Percentiles rank a stretch among this genome's conserved stretches.
phyloP scores from a whole-genome alignment of 2,797 vertebrate genomes.

The Petrocephalus schoutedeni region DNA sequence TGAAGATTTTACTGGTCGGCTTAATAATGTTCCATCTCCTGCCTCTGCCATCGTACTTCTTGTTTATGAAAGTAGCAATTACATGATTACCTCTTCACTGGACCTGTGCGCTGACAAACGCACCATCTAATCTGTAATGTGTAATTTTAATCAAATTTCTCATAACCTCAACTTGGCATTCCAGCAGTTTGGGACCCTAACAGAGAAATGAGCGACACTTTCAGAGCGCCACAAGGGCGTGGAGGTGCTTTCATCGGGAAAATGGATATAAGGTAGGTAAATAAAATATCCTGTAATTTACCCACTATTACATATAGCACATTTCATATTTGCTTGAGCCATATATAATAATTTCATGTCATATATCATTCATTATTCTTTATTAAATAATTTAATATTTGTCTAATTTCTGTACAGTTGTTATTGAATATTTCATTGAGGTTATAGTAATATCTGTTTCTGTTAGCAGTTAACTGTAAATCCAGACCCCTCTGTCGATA shows the following conservation, averaged over 20 bases:
- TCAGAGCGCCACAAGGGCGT: slow-evolving; percentile 38
- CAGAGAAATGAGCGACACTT: slow-evolving; percentile 24
- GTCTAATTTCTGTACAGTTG: not conserved
- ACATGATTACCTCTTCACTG: slow-evolving; percentile 60
- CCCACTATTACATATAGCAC: not conserved
- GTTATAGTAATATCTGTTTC: not conserved
- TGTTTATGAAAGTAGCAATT: slow-evolving; percentile 70
- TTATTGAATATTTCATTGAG: not conserved
- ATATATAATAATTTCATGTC: not conserved
- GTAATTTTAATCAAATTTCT: slow-evolving; percentile 66
- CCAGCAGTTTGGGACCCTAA: slow-evolving; percentile 51
- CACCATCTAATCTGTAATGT: slow-evolving; percentile 41
- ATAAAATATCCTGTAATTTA: not conserved
- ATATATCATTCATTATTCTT: not conserved
- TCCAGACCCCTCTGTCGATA: not conserved
- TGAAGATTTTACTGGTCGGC: slow-evolving; percentile 48
- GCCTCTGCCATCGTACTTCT: slow-evolving; percentile 56
- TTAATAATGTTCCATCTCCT: slow-evolving; percentile 29
- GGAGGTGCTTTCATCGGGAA: slow-evolving; percentile 36
- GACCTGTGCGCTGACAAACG: slow-evolving; percentile 43
- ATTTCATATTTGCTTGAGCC: not conserved
- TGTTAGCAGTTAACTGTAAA: not conserved
- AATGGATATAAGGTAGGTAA: not conserved
- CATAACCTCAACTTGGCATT: slow-evolving; percentile 48
- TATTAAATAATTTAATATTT: not conserved